phyloP scores from a whole-genome alignment of 2,797 vertebrate genomes.

The Oophaga sylvatica region DNA sequence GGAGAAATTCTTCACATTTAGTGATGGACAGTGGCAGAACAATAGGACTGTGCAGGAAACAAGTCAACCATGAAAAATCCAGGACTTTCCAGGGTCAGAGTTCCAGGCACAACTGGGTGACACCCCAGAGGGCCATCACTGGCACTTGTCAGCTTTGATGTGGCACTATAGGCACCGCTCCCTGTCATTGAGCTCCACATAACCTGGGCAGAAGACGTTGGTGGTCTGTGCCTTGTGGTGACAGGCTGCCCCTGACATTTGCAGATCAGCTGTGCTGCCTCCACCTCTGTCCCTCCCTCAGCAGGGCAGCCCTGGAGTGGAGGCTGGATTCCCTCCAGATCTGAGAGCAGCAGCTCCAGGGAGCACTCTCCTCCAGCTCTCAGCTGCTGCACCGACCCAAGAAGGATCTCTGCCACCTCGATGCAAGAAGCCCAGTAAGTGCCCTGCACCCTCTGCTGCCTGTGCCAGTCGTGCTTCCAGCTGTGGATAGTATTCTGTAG shows the following conservation, averaged over 20 bases:
- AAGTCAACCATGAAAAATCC: neutral
- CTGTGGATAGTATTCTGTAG: neutral
- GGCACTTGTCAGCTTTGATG: neutral
- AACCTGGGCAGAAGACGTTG: neutral
- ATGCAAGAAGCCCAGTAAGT: slow-evolving; percentile 19
- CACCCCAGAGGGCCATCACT: neutral
- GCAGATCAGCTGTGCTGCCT: slow-evolving; percentile 57
- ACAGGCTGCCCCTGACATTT: slow-evolving; percentile 52
- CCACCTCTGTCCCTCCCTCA: slow-evolving; percentile 55
- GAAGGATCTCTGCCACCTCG: neutral
- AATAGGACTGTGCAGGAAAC: neutral
- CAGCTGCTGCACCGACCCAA: neutral
- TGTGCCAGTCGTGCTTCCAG: neutral
- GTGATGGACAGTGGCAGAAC: neutral
- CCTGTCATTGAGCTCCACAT: neutral
- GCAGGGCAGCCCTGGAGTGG: slow-evolving; percentile 66
- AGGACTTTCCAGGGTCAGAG: too few relatives aligned
- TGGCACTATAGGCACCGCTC: neutral
- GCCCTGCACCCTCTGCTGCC: neutral
- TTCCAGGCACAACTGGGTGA: neutral
- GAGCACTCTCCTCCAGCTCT: slow-evolving; percentile 39
- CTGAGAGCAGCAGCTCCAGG: slow-evolving; percentile 42
- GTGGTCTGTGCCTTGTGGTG: neutral
- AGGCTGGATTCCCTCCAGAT: slow-evolving; percentile 70
- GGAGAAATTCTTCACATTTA: too few relatives aligned